phyloP scores from a whole-genome alignment of 2,113 vertebrate species.

The Callaeas wilsoni region DNA sequence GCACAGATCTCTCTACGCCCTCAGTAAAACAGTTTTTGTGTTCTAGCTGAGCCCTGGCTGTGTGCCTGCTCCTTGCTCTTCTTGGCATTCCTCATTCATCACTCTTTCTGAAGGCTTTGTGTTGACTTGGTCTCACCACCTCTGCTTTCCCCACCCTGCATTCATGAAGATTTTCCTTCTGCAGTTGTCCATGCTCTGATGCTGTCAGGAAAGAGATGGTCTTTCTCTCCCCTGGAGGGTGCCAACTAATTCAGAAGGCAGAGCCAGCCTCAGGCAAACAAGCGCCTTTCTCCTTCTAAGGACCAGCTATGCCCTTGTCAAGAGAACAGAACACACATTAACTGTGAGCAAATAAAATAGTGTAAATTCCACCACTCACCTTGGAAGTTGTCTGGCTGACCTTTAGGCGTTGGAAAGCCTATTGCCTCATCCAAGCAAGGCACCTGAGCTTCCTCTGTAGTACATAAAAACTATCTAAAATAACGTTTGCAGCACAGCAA shows the following conservation, averaged over 20 bases:
- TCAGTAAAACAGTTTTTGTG: neutral
- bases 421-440: neutral
- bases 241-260: neutral
- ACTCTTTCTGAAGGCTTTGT: neutral
- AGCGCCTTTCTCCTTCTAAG: neutral
- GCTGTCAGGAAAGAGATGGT: neutral
- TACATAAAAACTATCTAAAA: neutral
- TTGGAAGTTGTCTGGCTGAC: neutral
- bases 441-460: neutral
- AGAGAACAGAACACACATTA: neutral
- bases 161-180: neutral
- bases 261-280: neutral
- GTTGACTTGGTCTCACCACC: neutral
- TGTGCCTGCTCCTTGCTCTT: fast-evolving
- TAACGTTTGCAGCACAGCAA: neutral
- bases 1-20: neutral
- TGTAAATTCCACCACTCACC: neutral
- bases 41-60: neutral
- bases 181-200: neutral
- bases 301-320: neutral
- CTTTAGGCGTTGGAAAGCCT: neutral
- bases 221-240: neutral
- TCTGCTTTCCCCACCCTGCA: neutral
- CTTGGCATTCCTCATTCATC: neutral
- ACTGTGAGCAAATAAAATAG: neutral